phyloP scores from a whole-genome alignment of 2,797 vertebrate species.

The Sciurus carolinensis region DNA sequence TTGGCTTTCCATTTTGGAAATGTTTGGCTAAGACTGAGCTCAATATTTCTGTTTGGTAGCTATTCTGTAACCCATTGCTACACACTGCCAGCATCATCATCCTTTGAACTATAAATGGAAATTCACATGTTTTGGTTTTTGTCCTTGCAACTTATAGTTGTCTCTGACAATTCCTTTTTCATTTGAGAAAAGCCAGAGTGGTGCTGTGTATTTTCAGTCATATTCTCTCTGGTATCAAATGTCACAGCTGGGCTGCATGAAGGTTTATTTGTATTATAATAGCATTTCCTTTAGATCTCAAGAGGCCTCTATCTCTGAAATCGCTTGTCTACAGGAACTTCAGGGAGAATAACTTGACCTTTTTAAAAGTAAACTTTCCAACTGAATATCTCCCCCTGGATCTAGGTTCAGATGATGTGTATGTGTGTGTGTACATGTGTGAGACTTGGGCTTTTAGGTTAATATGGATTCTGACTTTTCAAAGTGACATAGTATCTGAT shows the following conservation, averaged over 20 bases:
- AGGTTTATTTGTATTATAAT: constrained; percentile 81
- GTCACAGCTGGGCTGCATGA: constrained; percentile 72
- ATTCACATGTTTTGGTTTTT: constrained; percentile 75
- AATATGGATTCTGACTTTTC: constrained; percentile 71
- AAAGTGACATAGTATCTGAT: constrained; percentile 55
- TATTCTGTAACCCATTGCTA: background rate
- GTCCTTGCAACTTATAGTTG: constrained; percentile 67
- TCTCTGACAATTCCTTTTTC: constrained; percentile 71
- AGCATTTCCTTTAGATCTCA: constrained; percentile 80
- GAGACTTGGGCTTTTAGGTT: constrained; percentile 64
- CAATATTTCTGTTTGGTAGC: constrained; percentile 66
- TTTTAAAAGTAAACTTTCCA: constrained; percentile 83
- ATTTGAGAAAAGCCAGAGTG: constrained; percentile 71
- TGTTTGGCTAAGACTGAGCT: constrained; percentile 33
- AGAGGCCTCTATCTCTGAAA: constrained; percentile 72
- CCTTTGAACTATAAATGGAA: constrained; percentile 73
- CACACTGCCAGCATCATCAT: background rate
- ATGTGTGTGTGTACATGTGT: background rate
- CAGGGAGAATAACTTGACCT: constrained; percentile 75
- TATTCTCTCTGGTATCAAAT: constrained; percentile 77
- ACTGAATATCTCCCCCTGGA: constrained; percentile 76
- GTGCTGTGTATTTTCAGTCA: constrained; percentile 77
- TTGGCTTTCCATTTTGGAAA: constrained; percentile 67
- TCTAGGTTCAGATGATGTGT: constrained; percentile 73
- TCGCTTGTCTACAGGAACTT: constrained; percentile 72